A percentile compares a stretch with the other conserved stretches of the same genome.
Evolutionary conservation across 2,113 vertebrate species (phyloP).

Genomic region (Rousettus leschenaultii): DNA sequence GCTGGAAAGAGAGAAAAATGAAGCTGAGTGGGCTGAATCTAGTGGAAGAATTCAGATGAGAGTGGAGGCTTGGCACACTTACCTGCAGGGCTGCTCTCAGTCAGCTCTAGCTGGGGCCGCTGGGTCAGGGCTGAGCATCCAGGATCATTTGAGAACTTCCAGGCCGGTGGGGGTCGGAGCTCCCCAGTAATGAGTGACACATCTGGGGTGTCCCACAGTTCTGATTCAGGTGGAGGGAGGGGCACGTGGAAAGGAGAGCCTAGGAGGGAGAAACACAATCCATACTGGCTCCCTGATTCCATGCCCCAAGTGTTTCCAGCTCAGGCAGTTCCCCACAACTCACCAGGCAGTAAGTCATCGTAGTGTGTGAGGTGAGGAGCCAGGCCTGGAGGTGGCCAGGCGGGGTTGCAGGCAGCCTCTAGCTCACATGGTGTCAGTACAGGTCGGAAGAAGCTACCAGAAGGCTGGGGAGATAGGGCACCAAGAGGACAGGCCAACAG

Average conservation of each 20-base stretch:
- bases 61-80: neutral
- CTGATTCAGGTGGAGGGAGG: constrained; percentile 76
- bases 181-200: constrained; percentile 93
- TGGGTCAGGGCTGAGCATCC: constrained; percentile 79
- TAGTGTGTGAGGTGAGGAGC: constrained; percentile 91
- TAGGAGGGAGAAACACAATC: constrained; percentile 63
- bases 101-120: constrained; percentile 84
- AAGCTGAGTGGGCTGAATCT: neutral
- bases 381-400: constrained; percentile 88
- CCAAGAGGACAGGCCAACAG: constrained; percentile 94
- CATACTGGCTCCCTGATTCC: neutral
- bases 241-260: constrained; percentile 88
- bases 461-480: constrained; percentile 82
- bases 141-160: neutral
- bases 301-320: neutral
- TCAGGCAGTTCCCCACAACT: neutral
- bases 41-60: neutral
- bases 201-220: constrained; percentile 76
- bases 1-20: constrained; percentile 79
- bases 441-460: constrained; percentile 91
- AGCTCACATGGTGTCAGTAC: constrained; percentile 94
- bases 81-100: constrained; percentile 91
- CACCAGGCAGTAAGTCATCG: constrained; percentile 92
- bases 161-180: constrained; percentile 73
- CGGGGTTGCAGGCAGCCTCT: constrained; percentile 95